Evolutionary conservation across 2,888 invertebrate genomes (phyloP).

Genomic region (Idaea straminata): DNA sequence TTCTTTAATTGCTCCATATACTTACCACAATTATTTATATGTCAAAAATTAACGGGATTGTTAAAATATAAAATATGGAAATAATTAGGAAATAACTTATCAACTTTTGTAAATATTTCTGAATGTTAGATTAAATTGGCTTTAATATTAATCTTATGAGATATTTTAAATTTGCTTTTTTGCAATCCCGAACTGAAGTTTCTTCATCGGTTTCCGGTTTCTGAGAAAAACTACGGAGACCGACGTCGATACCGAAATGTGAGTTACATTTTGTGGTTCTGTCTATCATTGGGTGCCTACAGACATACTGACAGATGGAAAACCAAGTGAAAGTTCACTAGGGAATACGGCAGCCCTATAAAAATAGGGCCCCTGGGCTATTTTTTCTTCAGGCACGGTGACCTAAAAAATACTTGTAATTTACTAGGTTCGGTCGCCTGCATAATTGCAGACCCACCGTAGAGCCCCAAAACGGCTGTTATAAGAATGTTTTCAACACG

Average conservation of each 20-base stretch:
- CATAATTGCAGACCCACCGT: too few species aligned
- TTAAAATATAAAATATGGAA: not conserved
- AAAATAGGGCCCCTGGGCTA: too few species aligned
- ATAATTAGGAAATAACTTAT: not conserved
- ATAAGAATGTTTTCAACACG: too few species aligned
- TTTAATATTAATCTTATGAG: not conserved
- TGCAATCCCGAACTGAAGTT: not conserved
- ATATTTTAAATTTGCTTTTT: not conserved
- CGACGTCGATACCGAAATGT: not conserved
- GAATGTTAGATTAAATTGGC: not conserved
- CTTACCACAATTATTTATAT: not conserved
- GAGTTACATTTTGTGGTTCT: not conserved
- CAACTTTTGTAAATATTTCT: not conserved
- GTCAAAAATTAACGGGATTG: not conserved
- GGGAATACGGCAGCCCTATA: too few species aligned
- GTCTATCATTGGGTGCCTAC: not conserved
- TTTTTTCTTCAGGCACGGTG: too few species aligned
- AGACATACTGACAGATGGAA: not conserved
- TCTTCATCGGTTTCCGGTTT: not conserved
- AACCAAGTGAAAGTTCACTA: too few species aligned
- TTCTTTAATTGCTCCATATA: too few species aligned
- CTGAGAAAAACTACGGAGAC: not conserved
- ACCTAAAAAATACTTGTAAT: too few species aligned
- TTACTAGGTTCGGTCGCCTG: too few species aligned
- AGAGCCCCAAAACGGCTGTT: too few species aligned